Base-by-base conservation (phyloP, 2,888 invertebrate species). In the Platyscelio sp. region DNA sequence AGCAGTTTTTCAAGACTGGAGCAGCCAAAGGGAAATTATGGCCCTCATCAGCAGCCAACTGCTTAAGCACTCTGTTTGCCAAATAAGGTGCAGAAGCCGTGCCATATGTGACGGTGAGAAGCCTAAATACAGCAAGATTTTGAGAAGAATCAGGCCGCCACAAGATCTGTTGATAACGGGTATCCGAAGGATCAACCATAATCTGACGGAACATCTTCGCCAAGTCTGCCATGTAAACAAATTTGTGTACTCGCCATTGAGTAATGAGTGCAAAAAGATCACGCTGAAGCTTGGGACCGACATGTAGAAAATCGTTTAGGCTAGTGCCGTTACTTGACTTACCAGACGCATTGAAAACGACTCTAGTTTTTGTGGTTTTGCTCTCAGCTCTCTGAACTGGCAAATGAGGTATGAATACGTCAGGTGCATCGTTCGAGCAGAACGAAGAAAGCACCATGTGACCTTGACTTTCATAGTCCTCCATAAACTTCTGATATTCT, bases 401-500 rank as follows among this genome's bases (percentile, higher is more conserved):
- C 22, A 77, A 68, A 61, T 85, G 85, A 22, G 85, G 85, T 3
- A 80, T 33, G 27, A 27, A 77, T 0, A 70, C 63, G 2, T 63
- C 1, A 7, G 40, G 63, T 20, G 38, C 1, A 3, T 63, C 40
- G 3, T 26, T n/a, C 9, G 15, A 15, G 7, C 18, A 20, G 5
- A 60, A 15, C 2, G 60, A 60, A 2, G 60, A 13, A 20, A 2
- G 70, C 86, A 86, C 38, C 82, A 60, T 60, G 24, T 60, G 60
- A 38, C 63, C 76, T 46, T 79, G 68, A n/a, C 46, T 43, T 26
- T 49, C 56, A 72, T 88, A 89, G 24, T 86, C 89, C 43, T 20
- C 71, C 85, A 87, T 87, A 72, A 88, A 89, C 49, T 63, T 68
- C 6, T n/a, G 58, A 60, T 85, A 90, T n/a, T 90, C 82, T 11